These are phyloP conservation scores for Archips xylosteana DNA, from an alignment of 2,888 invertebrate genomes.

Conservation along the genomic window DNA sequence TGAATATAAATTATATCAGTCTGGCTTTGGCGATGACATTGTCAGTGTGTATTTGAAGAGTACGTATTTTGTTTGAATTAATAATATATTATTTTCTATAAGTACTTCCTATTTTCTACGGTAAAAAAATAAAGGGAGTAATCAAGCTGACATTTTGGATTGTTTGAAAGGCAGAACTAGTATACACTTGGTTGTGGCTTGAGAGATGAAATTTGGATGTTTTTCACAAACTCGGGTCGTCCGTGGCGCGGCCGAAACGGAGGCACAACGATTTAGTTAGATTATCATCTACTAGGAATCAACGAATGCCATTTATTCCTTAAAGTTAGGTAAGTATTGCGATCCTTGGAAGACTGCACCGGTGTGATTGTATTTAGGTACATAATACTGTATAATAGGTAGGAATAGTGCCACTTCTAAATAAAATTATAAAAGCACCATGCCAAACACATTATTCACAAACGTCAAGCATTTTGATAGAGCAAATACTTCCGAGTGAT, in stretches of 20 bases:
- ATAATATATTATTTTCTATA: constrained; percentile 31
- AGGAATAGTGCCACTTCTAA: constrained; percentile 69
- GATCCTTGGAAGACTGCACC: constrained; percentile 79
- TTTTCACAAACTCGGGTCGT: constrained; percentile 5
- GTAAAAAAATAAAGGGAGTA: constrained; percentile 26
- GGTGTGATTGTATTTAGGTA: constrained; percentile 68
- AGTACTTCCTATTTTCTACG: constrained; percentile 37
- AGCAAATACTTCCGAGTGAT: constrained; percentile 26
- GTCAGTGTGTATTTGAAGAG: constrained; percentile 52
- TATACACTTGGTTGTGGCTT: constrained; percentile 35
- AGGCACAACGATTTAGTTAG: constrained; percentile 50
- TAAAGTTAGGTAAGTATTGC: constrained; percentile 57
- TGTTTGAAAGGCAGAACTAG: constrained; percentile 36
- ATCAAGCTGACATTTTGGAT: constrained; percentile 23
- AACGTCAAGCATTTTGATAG: constrained; percentile 42
- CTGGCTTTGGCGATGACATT: constrained; percentile 82
- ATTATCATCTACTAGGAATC: constrained; percentile 38
- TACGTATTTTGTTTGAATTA: constrained; percentile 39
- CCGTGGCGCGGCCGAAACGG: constrained; percentile 49
- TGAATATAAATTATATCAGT: constrained; percentile 80
- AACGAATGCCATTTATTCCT: constrained; percentile 46
- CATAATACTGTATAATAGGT: constrained; percentile 75
- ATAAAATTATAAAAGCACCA: constrained; percentile 78
- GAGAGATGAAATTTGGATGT: constrained; percentile 18
- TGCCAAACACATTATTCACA: constrained; percentile 73